Conservation (phyloP, 2,888 invertebrate species). For the Theretra japonica region DNA sequence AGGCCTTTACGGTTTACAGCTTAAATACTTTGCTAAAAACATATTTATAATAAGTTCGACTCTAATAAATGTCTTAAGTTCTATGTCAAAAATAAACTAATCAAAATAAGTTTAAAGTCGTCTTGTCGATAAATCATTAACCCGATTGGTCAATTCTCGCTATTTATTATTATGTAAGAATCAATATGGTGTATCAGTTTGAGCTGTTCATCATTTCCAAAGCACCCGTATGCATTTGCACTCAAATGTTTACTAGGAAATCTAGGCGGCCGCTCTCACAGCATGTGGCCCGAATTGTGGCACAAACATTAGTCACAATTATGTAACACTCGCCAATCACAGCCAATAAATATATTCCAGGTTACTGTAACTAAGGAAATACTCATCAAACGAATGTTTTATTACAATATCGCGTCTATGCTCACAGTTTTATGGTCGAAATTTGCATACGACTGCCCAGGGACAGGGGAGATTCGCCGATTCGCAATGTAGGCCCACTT, state of each 20-base stretch:
- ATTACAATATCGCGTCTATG: not conserved
- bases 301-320: slow-evolving; percentile 22
- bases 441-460: not conserved
- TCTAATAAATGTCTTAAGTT: too few relatives aligned
- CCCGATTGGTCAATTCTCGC: too few relatives aligned
- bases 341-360: slow-evolving; percentile 26
- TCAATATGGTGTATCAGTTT: too few relatives aligned
- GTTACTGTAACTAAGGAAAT: slow-evolving; percentile 30
- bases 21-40: too few relatives aligned
- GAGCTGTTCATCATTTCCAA: too few relatives aligned
- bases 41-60: too few relatives aligned
- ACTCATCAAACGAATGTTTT: not conserved
- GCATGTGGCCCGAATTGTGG: not conserved
- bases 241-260: not conserved
- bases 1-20: too few relatives aligned
- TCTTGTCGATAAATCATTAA: too few relatives aligned
- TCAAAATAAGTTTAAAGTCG: too few relatives aligned
- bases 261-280: not conserved
- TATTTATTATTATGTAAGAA: too few relatives aligned
- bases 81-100: too few relatives aligned
- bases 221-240: slow-evolving; percentile 1
- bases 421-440: not conserved
- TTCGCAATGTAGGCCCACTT: slow-evolving; percentile 58
- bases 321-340: slow-evolving; percentile 28
- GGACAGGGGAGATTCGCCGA: slow-evolving; percentile 38